phyloP scores from a whole-genome alignment of 2,888 invertebrate genomes.

The Tetanocera ferruginea region DNA sequence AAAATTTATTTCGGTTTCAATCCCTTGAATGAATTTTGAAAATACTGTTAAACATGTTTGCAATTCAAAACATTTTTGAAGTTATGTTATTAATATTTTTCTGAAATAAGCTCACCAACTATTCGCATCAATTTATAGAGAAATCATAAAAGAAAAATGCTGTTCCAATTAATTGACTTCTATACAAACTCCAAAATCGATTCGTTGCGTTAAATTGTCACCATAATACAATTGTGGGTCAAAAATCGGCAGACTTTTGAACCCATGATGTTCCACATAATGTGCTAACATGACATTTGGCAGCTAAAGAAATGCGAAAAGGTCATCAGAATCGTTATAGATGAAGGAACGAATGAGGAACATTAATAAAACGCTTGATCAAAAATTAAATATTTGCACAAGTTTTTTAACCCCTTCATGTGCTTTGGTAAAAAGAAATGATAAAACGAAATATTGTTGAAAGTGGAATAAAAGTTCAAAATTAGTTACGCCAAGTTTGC shows the following conservation, averaged over 20 bases:
- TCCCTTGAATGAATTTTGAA: too few species aligned
- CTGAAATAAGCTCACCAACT: too few species aligned
- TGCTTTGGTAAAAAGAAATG: neutral
- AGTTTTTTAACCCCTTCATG: slow-evolving; percentile 40
- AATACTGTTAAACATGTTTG: too few species aligned
- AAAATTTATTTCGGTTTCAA: too few species aligned
- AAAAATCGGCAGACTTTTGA: neutral
- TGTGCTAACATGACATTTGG: slow-evolving; percentile 45
- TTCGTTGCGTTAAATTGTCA: slow-evolving; percentile 30
- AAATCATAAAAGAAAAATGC: neutral
- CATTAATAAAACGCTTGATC: slow-evolving; percentile 49
- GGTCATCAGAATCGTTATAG: neutral
- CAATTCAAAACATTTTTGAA: too few species aligned
- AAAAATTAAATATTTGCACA: slow-evolving; percentile 49
- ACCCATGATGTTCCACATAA: slow-evolving; percentile 22
- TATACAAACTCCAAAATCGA: slow-evolving; percentile 7
- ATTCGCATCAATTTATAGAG: too few species aligned
- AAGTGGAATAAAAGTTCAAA: neutral
- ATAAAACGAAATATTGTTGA: neutral
- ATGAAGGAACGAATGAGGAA: neutral
- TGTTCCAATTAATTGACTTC: neutral
- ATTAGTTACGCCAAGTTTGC: neutral
- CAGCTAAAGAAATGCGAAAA: slow-evolving; percentile 41
- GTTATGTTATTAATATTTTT: too few species aligned
- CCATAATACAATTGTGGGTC: slow-evolving; percentile 21